Evolutionary conservation across 2,113 vertebrate species (phyloP), one percentile per base, ranked within the genome.

Genomic region (Phylloscopus trochilus): DNA sequence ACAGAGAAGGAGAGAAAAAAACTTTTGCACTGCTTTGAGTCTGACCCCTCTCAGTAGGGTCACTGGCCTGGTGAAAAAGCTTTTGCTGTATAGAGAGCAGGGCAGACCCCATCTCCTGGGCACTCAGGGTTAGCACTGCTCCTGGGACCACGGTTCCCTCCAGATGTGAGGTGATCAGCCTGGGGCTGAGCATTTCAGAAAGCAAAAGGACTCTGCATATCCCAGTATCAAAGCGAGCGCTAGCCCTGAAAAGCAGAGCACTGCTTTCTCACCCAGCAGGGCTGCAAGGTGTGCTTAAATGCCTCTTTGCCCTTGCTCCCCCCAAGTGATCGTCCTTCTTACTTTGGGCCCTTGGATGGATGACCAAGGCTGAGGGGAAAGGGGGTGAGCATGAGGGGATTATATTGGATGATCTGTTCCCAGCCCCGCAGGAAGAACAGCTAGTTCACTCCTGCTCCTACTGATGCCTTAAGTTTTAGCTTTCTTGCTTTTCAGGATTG

Each of bases 331-430:
- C 72, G 83, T 5, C 10, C 13, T 69, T 33, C 69, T 70, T n/a
- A 31, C 43, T 76, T 59, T 5, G 6, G 27, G 24, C 35, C 14
- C 23, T 87, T 0, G 0, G 27, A 0, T 39, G 23, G 28, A 17
- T 1, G 1, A 12, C 19, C 43, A 22, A 83, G 27, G 23, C 62
- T 58, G 15, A 8, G 35, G 51, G 39, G 14, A 31, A 70, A 62
- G 37, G 4, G 21, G 16, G 9, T 58, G n/a, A 55, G 44, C 27
- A n/a, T 20, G 31, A 72, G 8, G 12, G 22, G 7, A 19, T 51
- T 37, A 33, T 11, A n/a, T 30, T 0, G 0, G 23, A 12, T 53
- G 11, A 58, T 41, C 43, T 59, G 24, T 19, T 47, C 16, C 31
- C 37, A 51, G 26, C 17, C 17, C 24, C 0, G 0, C 11, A 70